phyloP scores from a whole-genome alignment of 2,888 invertebrate genomes.

The Oscheius sp. region DNA sequence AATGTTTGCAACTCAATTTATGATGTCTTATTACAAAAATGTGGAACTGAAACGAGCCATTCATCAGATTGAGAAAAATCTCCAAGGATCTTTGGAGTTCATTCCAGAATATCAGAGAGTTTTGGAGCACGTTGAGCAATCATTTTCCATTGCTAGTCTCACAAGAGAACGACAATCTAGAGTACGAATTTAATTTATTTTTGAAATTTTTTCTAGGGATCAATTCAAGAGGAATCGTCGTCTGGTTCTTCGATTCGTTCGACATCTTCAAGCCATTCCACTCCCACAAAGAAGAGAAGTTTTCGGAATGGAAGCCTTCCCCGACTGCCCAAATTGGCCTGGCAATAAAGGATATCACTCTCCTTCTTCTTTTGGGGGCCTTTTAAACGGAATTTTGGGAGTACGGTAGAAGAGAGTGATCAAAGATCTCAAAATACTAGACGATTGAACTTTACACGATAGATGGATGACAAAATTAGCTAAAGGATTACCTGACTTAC shows the following conservation, averaged over 20 bases:
- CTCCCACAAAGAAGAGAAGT: neutral
- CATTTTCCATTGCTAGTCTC: too few species aligned
- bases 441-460: too few species aligned
- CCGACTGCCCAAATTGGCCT: neutral
- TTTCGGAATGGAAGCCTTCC: neutral
- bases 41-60: neutral
- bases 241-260: neutral
- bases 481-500: too few species aligned
- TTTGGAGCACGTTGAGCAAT: neutral
- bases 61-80: conserved; percentile 1
- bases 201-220: neutral
- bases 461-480: too few species aligned
- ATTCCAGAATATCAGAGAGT: conserved; percentile 1
- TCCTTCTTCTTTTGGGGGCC: too few species aligned
- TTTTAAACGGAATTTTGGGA: too few species aligned
- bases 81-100: neutral
- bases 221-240: neutral
- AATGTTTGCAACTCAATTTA: conserved; percentile 9
- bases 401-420: too few species aligned
- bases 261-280: neutral
- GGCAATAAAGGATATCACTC: too few species aligned
- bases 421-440: too few species aligned
- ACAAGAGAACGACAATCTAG: neutral
- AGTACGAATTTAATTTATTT: neutral
- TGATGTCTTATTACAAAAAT: conserved; percentile 15